Conservation (phyloP, 2,888 invertebrate genomes). For the Caenorhabditis doughertyi region DNA sequence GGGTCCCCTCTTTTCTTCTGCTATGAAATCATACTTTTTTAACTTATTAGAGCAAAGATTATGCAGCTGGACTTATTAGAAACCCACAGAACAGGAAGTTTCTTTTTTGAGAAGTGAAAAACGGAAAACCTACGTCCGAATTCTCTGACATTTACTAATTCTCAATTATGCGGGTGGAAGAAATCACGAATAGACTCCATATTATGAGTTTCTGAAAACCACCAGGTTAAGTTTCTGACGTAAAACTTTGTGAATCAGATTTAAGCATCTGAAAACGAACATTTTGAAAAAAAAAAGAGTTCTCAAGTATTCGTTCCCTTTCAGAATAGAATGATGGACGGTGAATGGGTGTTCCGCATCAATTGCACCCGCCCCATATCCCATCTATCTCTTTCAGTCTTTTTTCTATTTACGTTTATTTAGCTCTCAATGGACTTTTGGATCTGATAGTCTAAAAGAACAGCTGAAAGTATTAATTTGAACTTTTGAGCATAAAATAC, state of each 20-base stretch:
- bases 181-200: neutral
- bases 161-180: too few species aligned
- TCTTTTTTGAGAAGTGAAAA: neutral
- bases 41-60: slow-evolving; percentile 11
- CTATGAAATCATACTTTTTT: slow-evolving; percentile 22
- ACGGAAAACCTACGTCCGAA: too few species aligned
- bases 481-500: too few species aligned
- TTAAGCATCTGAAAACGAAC: neutral
- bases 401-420: slow-evolving; percentile 8
- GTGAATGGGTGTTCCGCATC: slow-evolving; percentile 46
- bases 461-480: too few species aligned
- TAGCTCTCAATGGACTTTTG: slow-evolving; percentile 11
- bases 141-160: too few species aligned
- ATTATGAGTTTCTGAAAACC: neutral
- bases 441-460: too few species aligned
- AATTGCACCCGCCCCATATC: slow-evolving; percentile 31
- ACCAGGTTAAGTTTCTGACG: slow-evolving; percentile 8
- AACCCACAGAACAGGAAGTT: slow-evolving; percentile 21
- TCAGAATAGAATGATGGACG: slow-evolving; percentile 36
- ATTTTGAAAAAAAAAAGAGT: slow-evolving; percentile 24
- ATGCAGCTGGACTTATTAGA: slow-evolving; percentile 20
- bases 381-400: too few species aligned
- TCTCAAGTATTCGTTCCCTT: slow-evolving; percentile 41
- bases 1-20: neutral
- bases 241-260: neutral